Base-by-base conservation (phyloP, 2,888 invertebrate species). In the Diloba caeruleocephala region DNA sequence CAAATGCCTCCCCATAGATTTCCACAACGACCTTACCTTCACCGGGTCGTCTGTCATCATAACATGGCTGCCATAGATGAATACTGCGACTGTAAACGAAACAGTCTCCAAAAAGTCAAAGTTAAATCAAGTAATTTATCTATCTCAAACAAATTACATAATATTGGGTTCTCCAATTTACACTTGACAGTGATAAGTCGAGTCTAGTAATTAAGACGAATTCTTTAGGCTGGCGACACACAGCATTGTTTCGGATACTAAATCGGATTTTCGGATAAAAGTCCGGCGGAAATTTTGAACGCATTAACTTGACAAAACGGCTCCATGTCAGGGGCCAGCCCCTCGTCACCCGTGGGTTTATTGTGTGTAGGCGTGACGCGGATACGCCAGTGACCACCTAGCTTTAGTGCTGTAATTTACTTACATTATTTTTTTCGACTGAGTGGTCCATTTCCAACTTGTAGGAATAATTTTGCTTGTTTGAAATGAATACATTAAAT, bases 171-270 rank as follows among this genome's bases (percentile, higher is more conserved):
- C 43, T 52, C 61, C 66, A 69, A 75, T 69, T 71, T 73, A 46
- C 56, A 57, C 53, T 50, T 63, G 82, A 83, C 84, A 79, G 69
- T 81, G 84, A 85, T 78, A 79, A 82, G 84, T 83, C 61, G 71
- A 39, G 17, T 44, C 53, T 28, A 45, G 59, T 65, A 74, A 74
- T 74, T 72, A 70, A 70, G 72, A 72, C 42, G 59, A 62, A 70
- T 72, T 69, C 69, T 65, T 67, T 54, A 58, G 61, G 57, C 58
- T 28, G 32, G 19, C 21, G 31, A 38, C 55, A 62, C 43, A 60
- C 39, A 42, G 59, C 52, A 66, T 65, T 60, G 67, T 63, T 55
- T 64, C 58, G 42, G 38, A 61, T 23, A 60, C 67, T 60, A 67
- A 44, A 54, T 62, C 41, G 13, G 44, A 43, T 54, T 55, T 60